Evolutionary conservation across 2,888 invertebrate genomes (phyloP).

Genomic region (Crepidodera aurea): DNA sequence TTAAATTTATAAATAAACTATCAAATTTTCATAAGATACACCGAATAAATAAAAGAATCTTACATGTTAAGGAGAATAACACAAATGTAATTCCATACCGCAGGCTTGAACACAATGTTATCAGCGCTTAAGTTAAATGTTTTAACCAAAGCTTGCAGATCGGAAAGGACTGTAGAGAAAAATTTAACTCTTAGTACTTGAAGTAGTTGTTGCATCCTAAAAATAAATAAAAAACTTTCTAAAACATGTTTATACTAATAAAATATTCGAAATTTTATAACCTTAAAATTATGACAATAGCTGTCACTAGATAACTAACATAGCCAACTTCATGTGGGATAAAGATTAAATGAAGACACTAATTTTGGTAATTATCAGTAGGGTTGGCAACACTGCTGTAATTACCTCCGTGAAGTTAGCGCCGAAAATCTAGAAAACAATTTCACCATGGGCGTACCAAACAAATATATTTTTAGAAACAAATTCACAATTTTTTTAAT

Average conservation of each 20-base stretch:
- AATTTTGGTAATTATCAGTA: no score
- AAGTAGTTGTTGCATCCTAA: conserved; percentile 49
- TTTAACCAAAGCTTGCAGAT: conserved; percentile 66
- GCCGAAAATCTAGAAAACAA: no score
- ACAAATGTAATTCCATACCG: conserved; percentile 75
- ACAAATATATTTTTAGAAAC: no score
- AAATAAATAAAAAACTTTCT: conserved; percentile 36
- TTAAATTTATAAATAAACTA: conserved; percentile 8
- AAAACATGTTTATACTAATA: no score
- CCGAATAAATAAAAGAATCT: conserved; percentile 49
- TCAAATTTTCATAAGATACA: neutral
- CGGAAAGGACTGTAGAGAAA: conserved; percentile 51
- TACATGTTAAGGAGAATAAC: conserved; percentile 75
- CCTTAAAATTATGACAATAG: neutral
- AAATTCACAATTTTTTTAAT: no score
- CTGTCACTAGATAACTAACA: no score
- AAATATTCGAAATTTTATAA: neutral
- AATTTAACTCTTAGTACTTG: conserved; percentile 42
- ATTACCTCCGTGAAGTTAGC: no score
- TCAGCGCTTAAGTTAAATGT: conserved; percentile 74
- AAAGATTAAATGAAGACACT: no score
- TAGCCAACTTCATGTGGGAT: no score
- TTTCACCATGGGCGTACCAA: no score
- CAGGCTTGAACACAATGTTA: conserved; percentile 76
- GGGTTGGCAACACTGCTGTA: no score